phyloP scores from a whole-genome alignment of 2,113 vertebrate genomes.

The Epinephelus fuscoguttatus region DNA sequence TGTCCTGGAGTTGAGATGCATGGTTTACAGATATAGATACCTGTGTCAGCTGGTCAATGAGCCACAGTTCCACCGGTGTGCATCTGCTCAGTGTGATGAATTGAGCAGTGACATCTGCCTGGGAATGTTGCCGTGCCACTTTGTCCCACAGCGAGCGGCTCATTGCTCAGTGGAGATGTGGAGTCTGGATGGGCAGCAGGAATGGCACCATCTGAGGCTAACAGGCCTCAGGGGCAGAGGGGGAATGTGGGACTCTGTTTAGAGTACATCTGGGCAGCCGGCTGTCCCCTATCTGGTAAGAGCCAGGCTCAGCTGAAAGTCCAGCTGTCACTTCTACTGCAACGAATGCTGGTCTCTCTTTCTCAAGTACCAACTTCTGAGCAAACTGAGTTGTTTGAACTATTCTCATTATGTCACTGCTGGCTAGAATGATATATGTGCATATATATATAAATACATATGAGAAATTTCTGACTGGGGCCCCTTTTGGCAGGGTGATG shows the following conservation, averaged over 20 bases:
- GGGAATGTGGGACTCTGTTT: conserved; percentile 52
- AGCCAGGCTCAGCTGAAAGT: conserved; percentile 67
- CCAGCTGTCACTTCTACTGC: conserved; percentile 64
- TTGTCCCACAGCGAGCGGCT: conserved; percentile 40
- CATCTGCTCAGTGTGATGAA: conserved; percentile 64
- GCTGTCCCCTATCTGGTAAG: conserved; percentile 54
- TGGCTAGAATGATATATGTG: background rate
- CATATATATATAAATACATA: too few relatives aligned
- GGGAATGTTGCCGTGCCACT: conserved; percentile 38
- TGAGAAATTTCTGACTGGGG: background rate
- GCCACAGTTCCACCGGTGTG: conserved; percentile 40
- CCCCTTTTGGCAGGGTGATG: background rate
- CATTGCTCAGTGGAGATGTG: conserved; percentile 58
- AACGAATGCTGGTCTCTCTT: background rate
- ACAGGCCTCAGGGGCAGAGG: conserved; percentile 55
- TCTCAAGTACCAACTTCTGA: conserved; percentile 19
- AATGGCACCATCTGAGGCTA: conserved; percentile 65
- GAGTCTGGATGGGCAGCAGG: conserved; percentile 37
- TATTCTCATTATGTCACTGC: background rate
- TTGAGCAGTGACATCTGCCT: conserved; percentile 60
- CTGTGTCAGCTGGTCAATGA: conserved; percentile 63
- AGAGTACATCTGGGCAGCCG: conserved; percentile 63
- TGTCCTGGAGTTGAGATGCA: conserved; percentile 33
- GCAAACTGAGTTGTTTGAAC: conserved; percentile 9
- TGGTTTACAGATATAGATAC: conserved; percentile 33